phyloP scores from a whole-genome alignment of 2,113 vertebrate species.

The Enhydra lutris region DNA sequence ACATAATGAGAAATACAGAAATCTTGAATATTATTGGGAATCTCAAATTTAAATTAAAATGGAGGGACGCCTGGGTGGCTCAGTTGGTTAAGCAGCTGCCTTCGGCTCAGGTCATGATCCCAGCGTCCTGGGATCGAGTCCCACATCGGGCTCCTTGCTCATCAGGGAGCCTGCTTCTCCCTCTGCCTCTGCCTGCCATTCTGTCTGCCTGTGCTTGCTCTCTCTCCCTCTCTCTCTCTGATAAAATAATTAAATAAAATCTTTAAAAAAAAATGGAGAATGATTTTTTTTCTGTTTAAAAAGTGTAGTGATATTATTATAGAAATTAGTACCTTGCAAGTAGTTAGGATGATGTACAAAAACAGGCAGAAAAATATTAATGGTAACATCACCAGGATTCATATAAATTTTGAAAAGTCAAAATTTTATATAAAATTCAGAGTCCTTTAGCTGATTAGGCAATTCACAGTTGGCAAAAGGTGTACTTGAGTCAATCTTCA shows the following conservation, averaged over 20 bases:
- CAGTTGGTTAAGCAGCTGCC: too few species aligned
- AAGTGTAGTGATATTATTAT: background rate
- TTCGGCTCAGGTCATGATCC: too few species aligned
- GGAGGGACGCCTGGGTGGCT: too few species aligned
- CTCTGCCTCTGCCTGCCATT: too few species aligned
- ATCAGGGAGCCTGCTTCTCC: too few species aligned
- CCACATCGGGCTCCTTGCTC: too few species aligned
- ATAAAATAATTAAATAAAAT: too few species aligned
- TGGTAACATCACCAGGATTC: background rate
- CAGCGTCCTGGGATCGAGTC: too few species aligned
- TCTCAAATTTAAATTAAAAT: slow-evolving; percentile 7
- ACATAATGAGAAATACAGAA: background rate
- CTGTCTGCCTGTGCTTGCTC: too few species aligned
- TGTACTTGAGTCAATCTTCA: background rate
- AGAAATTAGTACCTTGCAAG: background rate
- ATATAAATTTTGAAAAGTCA: background rate
- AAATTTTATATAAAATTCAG: slow-evolving; percentile 25
- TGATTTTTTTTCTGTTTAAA: background rate
- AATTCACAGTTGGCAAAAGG: slow-evolving; percentile 19
- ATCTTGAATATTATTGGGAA: background rate
- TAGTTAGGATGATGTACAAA: background rate
- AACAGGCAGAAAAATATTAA: background rate
- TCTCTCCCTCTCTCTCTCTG: too few species aligned
- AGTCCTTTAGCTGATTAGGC: background rate
- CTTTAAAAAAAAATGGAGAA: background rate